Evolutionary conservation across 2,888 invertebrate species (phyloP).

Genomic region (Elysia crispata): DNA sequence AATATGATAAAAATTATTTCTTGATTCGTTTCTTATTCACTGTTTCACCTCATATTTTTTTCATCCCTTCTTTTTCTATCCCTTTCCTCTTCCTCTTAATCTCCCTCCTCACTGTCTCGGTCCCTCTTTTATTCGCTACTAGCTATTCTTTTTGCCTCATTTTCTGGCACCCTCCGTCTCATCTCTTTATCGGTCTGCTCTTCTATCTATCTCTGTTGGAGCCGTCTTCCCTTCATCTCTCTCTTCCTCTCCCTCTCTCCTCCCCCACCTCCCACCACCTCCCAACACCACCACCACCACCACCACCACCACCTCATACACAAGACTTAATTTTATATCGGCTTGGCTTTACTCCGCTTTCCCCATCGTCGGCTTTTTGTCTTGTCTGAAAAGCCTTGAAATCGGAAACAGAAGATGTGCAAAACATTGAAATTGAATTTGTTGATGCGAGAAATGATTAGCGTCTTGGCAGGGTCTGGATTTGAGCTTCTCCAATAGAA

Average conservation of each 20-base stretch:
- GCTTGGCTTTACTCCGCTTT: not conserved
- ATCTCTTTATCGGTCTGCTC: not conserved
- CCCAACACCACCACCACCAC: no score
- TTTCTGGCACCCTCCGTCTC: not conserved
- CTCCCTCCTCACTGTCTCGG: no score
- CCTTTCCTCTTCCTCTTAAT: no score
- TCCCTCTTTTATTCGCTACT: no score
- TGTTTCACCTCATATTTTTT: no score
- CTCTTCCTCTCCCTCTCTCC: conserved; percentile 27
- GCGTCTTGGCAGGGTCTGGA: not conserved
- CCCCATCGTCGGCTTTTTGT: not conserved
- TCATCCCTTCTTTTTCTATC: no score
- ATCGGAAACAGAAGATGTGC: no score
- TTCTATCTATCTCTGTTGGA: not conserved
- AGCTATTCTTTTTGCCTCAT: not conserved
- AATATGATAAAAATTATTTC: no score
- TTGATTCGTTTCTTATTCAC: no score
- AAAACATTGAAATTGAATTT: not conserved
- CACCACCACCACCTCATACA: no score
- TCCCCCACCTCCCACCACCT: no score
- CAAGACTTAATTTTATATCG: no score
- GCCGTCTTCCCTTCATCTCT: not conserved
- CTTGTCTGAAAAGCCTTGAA: not conserved
- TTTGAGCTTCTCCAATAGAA: not conserved
- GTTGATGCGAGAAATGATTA: not conserved